phyloP scores from a whole-genome alignment of 1,140 invertebrate species.

The Caenorhabditis briggsae region DNA sequence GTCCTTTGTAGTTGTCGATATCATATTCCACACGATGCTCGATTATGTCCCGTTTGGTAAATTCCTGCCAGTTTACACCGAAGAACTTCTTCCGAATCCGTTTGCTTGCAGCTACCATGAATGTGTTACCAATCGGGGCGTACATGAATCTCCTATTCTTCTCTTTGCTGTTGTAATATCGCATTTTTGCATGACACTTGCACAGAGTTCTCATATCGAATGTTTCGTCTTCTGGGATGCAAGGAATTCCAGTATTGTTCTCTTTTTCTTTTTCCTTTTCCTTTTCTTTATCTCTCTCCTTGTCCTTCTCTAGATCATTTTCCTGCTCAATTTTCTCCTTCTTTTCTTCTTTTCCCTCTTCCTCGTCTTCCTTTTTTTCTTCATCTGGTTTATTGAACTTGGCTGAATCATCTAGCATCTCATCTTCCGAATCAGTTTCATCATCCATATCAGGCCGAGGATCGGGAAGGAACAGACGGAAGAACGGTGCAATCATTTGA shows the following conservation, averaged over 20 bases:
- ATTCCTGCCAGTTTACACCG: background rate
- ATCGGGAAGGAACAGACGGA: background rate
- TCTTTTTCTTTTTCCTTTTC: no score
- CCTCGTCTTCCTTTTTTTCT: no score
- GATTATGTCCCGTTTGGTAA: background rate
- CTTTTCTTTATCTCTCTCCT: no score
- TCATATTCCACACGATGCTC: slow-evolving; percentile 1
- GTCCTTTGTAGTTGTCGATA: background rate
- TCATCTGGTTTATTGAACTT: no score
- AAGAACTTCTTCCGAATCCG: slow-evolving; percentile 36
- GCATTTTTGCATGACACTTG: slow-evolving; percentile 19
- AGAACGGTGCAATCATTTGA: slow-evolving; percentile 16
- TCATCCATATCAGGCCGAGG: slow-evolving; percentile 6
- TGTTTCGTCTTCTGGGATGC: no score
- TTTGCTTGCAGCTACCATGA: slow-evolving; percentile 2
- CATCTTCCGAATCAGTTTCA: background rate
- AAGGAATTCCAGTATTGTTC: no score
- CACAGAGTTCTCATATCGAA: slow-evolving; percentile 27
- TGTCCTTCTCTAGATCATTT: no score
- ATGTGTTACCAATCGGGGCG: background rate
- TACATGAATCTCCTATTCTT: slow-evolving; percentile 23
- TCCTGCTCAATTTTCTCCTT: no score
- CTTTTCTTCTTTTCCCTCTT: no score
- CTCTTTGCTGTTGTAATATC: slow-evolving; percentile 11
- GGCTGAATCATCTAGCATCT: no score